Base-by-base conservation (phyloP, 2,113 vertebrate species). In the Ictalurus furcatus region DNA sequence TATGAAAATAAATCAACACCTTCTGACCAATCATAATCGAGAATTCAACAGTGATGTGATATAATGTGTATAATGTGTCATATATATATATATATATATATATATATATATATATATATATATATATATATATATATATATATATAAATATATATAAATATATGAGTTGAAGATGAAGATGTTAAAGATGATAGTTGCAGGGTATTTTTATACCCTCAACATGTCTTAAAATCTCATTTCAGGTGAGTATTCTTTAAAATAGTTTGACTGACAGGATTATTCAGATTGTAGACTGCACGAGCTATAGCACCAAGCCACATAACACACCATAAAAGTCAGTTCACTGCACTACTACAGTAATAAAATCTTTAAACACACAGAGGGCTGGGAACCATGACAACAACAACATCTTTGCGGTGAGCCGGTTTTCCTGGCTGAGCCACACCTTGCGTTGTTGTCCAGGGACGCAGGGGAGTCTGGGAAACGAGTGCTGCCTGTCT, bases 401-500 rank as follows among this genome's bases (percentile, higher is more conserved):
- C 91, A 93, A 89, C 90, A 92, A 90, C 89, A 91, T 91, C 85
- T 76, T 87, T 90, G 67, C 88, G 28, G 74, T 84, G 92, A 92
- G 91, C 91, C 90, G 89, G 89, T 90, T 93, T 94, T 94, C 92
- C 92, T 93, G 88, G 90, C 48, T 73, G 85, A 25, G 91, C 94
- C 93, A 94, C 94, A 93, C 94, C 95, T 95, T 87, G 44, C 90
- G 90, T 90, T 95, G 92, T 95, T 95, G 91, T 95, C 94, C 58
- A 83, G 90, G 91, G 89, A 84, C 76, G 84, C 90, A 89, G 91
- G 91, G 92, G 90, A 93, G 92, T 94, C 92, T 93, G 91, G 83
- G 90, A 93, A 91, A 91, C 90, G 48, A 84, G 81, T 87, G 87
- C 83, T 91, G 86, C 91, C 87, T 90, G 85, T 90, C 93, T 91